Evolutionary conservation across 2,113 vertebrate genomes (phyloP), one percentile per base, ranked within the genome.

Genomic region (Leptobrachium ailaonicum): DNA sequence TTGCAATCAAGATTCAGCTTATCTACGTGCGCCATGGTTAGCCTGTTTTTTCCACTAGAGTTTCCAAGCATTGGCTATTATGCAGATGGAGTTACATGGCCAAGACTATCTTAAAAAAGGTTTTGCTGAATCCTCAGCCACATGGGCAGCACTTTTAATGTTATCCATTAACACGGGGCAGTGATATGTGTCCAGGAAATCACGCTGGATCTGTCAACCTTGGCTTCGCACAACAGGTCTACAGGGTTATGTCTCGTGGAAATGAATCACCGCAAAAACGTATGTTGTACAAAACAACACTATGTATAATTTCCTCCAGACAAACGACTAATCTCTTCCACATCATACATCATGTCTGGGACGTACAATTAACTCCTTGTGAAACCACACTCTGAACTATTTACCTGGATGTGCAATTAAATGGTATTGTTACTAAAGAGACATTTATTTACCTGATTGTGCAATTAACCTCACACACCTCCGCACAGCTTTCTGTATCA

Each of bases 271-370:
- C 4, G 56, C 20, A 76, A 11, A 11, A 20, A 41, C 50, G 77
- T 72, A 72, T 53, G 53, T 42, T 6, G 41, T 44, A 42, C 58
- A 79, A 72, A 64, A 45, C 58, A 4, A 64, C 40, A 63, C 32
- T 64, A 72, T 79, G 60, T 72, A 72, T 72, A 71, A 72, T 71
- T 79, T 79, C 69, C 69, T 79, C 77, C 60, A 79, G 69, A 79
- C 77, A 79, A 72, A 13, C 71, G 58, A 64, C 69, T 79, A 68
- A 79, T 72, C 70, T 8, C 77, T 72, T 79, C 77, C 77, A 71
- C 77, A 58, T 79, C 58, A 71, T 20, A 79, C 77, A 20, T 64
- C 43, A 72, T 43, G 68, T 79, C 58, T 72, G 60, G 67, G 2
- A 40, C n/a, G 43, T 8, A 44, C 12, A 53, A 62, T 58, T 79